phyloP scores from a whole-genome alignment of 2,888 invertebrate genomes.

The Meliscaeva auricollis region DNA sequence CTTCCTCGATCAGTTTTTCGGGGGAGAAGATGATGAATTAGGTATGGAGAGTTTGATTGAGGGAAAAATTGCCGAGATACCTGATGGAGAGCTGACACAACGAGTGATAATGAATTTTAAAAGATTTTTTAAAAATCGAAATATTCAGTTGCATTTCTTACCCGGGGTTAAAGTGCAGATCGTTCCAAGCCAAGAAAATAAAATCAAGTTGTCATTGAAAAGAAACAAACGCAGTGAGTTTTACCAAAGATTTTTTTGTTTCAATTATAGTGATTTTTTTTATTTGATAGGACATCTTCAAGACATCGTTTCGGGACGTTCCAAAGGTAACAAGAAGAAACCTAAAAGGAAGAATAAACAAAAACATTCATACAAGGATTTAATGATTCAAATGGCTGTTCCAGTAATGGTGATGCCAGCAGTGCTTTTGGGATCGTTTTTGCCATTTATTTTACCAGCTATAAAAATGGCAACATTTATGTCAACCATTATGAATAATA shows the following conservation, averaged over 20 bases:
- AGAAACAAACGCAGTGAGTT: constrained; percentile 83
- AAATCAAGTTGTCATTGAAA: constrained; percentile 84
- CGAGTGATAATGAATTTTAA: constrained; percentile 85
- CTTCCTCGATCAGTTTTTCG: constrained; percentile 82
- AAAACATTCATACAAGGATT: constrained; percentile 79
- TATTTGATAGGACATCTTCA: constrained; percentile 32
- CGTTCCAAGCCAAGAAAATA: constrained; percentile 85
- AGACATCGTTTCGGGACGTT: constrained; percentile 62
- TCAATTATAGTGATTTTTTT: neutral
- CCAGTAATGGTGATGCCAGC: constrained; percentile 87
- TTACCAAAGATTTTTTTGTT: neutral
- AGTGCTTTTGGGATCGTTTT: constrained; percentile 87
- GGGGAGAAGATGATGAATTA: constrained; percentile 78
- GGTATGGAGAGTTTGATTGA: constrained; percentile 80
- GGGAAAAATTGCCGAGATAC: constrained; percentile 85
- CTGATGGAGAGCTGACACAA: constrained; percentile 85
- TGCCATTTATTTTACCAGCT: constrained; percentile 89
- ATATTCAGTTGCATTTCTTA: constrained; percentile 85
- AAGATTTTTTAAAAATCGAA: constrained; percentile 85
- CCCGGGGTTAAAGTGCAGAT: constrained; percentile 85
- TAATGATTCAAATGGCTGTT: constrained; percentile 83
- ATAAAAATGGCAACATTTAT: constrained; percentile 88
- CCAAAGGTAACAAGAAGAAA: constrained; percentile 77
- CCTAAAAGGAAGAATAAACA: constrained; percentile 77
- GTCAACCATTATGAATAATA: constrained; percentile 87